Base-by-base conservation (phyloP, 2,888 invertebrate genomes). In the Dyspetes luteomarginatus region DNA sequence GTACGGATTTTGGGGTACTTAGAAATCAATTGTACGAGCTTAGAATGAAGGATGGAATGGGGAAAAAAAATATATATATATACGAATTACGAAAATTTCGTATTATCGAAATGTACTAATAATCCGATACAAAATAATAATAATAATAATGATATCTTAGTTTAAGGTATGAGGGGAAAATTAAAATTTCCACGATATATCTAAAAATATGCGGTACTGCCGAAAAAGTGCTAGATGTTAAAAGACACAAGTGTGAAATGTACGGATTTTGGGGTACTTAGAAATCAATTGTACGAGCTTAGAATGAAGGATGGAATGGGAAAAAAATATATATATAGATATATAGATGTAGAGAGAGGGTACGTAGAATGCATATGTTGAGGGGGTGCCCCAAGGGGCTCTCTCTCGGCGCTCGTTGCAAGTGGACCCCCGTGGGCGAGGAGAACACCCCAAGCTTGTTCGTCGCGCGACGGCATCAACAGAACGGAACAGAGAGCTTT, bases 21-120 rank as follows among this genome's bases (percentile, higher is more conserved):
- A 89, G 89, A 87, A 90, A 91, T 90, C 90, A 91, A 90, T 91
- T 91, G 88, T 90, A 87, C 88, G 86, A 83, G 87, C 86, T 88
- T 85, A 84, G 74, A 83, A 79, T 56, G 58, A 41, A 52, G 60
- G 7, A 58, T 55, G 68, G 79, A 56, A 74, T 69, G 84, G 84
- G 82, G 75, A 67, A n/a, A n/a, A n/a, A n/a, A n/a, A n/a, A n/a
- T n/a, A n/a, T n/a, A n/a, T n/a, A n/a, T n/a, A n/a, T n/a, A 65
- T 45, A 64, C n/a, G n/a, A n/a, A n/a, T n/a, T n/a, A n/a, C n/a
- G n/a, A n/a, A n/a, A n/a, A n/a, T n/a, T n/a, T n/a, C n/a, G n/a
- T n/a, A n/a, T n/a, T n/a, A n/a, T n/a, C n/a, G n/a, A n/a, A n/a
- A n/a, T n/a, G n/a, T n/a, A n/a, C n/a, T n/a, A n/a, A n/a, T n/a